A percentile compares a stretch with the other conserved stretches of the same genome.
These are phyloP conservation scores for Polylopha cassiicola DNA, from an alignment of 2,888 invertebrate species.

Conservation along the genomic window DNA sequence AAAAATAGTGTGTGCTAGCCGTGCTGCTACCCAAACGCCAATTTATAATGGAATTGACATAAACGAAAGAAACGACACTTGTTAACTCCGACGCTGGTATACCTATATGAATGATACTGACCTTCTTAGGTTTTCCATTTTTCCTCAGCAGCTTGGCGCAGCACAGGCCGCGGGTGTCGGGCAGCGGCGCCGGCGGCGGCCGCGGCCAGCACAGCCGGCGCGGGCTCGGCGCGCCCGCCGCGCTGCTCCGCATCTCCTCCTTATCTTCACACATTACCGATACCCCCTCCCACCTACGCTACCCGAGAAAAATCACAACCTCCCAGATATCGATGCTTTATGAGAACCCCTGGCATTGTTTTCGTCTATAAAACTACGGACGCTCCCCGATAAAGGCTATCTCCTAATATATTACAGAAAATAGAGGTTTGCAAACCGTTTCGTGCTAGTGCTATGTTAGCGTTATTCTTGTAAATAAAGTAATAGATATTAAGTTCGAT, in stretches of 20 bases:
- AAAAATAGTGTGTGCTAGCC: no score
- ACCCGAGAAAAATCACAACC: conserved; percentile 61
- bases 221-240: conserved; percentile 52
- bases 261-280: conserved; percentile 70
- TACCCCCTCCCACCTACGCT: conserved; percentile 45
- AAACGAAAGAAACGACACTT: no score
- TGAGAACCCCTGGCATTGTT: conserved; percentile 68
- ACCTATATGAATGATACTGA: conserved; percentile 42
- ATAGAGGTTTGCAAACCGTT: conserved; percentile 44
- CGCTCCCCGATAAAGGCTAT: conserved; percentile 53
- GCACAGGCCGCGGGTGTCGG: conserved; percentile 88
- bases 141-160: conserved; percentile 88
- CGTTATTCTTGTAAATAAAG: conserved; percentile 33
- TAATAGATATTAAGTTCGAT: conserved; percentile 57
- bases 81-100: neutral
- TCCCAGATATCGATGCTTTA: conserved; percentile 69
- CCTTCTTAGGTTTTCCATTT: conserved; percentile 90
- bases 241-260: conserved; percentile 64
- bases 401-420: conserved; percentile 57
- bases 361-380: conserved; percentile 53
- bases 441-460: conserved; percentile 30
- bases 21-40: no score
- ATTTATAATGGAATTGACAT: no score
- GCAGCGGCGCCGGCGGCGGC: conserved; percentile 69
- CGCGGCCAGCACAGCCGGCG: conserved; percentile 63